These are phyloP conservation scores for Brachionus asplanchnoidis DNA, from an alignment of 1,140 invertebrate species.

Conservation along the genomic window DNA sequence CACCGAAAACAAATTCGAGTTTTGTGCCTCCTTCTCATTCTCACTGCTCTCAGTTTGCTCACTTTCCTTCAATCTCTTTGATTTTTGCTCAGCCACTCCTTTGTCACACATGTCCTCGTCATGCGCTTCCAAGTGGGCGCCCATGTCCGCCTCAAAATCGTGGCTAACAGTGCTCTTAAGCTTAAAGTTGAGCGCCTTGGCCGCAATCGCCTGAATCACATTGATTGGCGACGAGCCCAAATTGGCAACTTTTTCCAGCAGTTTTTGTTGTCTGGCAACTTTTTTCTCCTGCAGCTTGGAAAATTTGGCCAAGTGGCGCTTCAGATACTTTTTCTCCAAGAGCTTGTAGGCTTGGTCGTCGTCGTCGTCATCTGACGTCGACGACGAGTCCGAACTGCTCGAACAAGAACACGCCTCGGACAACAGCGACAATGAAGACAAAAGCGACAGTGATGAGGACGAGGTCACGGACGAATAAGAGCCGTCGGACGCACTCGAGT, in stretches of 20 bases:
- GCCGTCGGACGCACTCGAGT: background rate
- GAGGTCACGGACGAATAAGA: background rate
- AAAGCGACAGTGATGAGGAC: background rate
- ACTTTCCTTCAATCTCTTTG: background rate
- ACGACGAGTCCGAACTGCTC: background rate
- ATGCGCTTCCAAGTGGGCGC: background rate
- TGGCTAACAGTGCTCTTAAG: background rate
- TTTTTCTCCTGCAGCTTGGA: slow-evolving; percentile 20
- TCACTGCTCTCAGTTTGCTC: background rate
- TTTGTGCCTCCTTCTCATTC: background rate
- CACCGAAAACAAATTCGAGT: slow-evolving; percentile 28
- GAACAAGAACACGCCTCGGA: slow-evolving; percentile 2
- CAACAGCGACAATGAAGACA: slow-evolving; percentile 6
- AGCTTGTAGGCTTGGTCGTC: background rate
- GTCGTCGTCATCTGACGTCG: background rate
- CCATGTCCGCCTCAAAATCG: background rate
- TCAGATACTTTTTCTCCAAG: background rate
- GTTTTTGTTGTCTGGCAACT: background rate
- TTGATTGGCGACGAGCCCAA: slow-evolving; percentile 40
- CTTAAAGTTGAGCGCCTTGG: slow-evolving; percentile 39
- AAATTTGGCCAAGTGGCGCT: background rate
- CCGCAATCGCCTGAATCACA: slow-evolving; percentile 29
- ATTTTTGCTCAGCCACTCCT: background rate
- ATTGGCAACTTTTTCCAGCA: slow-evolving; percentile 36
- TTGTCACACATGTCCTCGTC: background rate